Conservation (phyloP, 2,797 vertebrate species). For the Spondyliosoma cantharus region DNA sequence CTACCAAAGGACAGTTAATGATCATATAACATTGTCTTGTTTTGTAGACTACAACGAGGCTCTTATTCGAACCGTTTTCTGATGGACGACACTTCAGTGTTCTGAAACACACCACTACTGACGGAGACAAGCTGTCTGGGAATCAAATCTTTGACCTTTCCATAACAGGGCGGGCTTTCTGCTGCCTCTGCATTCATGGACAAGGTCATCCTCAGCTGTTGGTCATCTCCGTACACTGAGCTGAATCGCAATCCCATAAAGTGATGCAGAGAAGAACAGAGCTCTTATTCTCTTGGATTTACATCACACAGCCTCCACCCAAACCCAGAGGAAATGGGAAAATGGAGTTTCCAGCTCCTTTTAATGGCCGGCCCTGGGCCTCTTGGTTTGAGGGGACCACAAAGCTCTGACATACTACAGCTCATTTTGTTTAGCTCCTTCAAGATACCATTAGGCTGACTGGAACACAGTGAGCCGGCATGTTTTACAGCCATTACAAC, state of each 20-base stretch:
- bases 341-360: constrained; percentile 76
- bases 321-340: constrained; percentile 80
- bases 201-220: constrained; percentile 55
- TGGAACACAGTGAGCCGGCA: constrained; percentile 27
- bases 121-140: constrained; percentile 67
- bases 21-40: not conserved
- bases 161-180: constrained; percentile 62
- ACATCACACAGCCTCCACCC: constrained; percentile 80
- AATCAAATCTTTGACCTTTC: constrained; percentile 66
- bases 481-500: constrained; percentile 57
- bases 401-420: constrained; percentile 67
- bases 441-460: constrained; percentile 56
- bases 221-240: constrained; percentile 62
- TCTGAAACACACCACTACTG: constrained; percentile 20
- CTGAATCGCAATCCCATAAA: constrained; percentile 70
- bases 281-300: constrained; percentile 76
- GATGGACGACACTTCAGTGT: constrained; percentile 8
- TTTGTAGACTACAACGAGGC: constrained; percentile 1
- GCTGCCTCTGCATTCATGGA: constrained; percentile 45
- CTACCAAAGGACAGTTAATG: not conserved
- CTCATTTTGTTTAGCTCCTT: constrained; percentile 57
- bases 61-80: not conserved
- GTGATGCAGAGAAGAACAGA: constrained; percentile 72
- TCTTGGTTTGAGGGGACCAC: constrained; percentile 73
- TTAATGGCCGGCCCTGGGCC: constrained; percentile 72